Conservation (phyloP, 2,888 invertebrate species). For the Priocnemis perturbator region DNA sequence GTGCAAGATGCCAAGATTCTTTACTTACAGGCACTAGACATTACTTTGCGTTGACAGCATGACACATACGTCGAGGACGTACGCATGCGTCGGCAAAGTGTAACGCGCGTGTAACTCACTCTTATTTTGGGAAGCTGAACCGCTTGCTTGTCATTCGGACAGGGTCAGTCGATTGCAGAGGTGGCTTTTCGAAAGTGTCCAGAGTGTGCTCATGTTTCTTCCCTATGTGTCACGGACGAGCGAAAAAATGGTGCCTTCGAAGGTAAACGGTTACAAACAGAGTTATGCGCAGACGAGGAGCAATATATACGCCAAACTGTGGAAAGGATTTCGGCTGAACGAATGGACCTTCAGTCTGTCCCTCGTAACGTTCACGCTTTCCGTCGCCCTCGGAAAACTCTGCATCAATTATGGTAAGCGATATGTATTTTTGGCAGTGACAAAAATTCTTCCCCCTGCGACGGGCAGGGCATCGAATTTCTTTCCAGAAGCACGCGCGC, state of each 20-base stretch:
- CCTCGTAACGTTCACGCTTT: conserved; percentile 56
- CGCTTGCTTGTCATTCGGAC: conserved; percentile 32
- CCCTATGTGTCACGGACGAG: too few relatives aligned
- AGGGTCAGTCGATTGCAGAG: background rate
- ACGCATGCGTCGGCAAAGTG: background rate
- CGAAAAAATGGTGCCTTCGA: too few relatives aligned
- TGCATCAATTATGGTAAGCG: conserved; percentile 61
- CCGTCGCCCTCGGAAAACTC: conserved; percentile 62
- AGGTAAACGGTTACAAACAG: too few relatives aligned
- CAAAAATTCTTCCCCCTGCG: conserved; percentile 1
- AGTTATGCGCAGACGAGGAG: too few relatives aligned
- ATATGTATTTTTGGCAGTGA: conserved; percentile 12
- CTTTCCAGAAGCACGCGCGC: conserved; percentile 15
- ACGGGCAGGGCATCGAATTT: conserved; percentile 13
- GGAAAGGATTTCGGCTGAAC: conserved; percentile 47
- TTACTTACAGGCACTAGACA: too few relatives aligned
- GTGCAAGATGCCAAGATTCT: too few relatives aligned
- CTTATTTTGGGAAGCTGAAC: conserved; percentile 51
- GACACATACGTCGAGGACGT: conserved; percentile 31
- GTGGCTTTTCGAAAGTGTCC: background rate
- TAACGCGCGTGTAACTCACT: conserved; percentile 42
- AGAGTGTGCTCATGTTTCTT: too few relatives aligned
- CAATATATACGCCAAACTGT: too few relatives aligned
- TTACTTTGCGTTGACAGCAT: too few relatives aligned
- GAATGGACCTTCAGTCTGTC: conserved; percentile 62